Evolutionary conservation across 23 tunicate species (phyloP), one percentile per base, ranked within the genome.

Genomic region (Halocynthia aurantium): DNA sequence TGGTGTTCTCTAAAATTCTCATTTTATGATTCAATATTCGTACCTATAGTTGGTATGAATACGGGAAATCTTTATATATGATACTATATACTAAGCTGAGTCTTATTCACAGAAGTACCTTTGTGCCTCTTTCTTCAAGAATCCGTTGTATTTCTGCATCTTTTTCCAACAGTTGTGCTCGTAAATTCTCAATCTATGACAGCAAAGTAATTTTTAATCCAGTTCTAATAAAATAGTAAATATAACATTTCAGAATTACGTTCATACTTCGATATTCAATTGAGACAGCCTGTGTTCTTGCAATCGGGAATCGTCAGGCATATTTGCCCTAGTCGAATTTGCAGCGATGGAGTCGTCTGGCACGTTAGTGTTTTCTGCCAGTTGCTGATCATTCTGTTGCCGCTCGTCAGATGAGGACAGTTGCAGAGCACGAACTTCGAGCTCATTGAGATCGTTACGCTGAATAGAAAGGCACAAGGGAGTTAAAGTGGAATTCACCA

Each of bases 221-320:
- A 31, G 44, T 31, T 0, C 44, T 31, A 31, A 31, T 31, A 31
- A 31, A 31, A 31, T 1, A 31, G 4, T 31, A 0, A 31, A 31
- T 31, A 31, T 0, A 31, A 31, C 44, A 31, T 31, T 31, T 31
- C 4, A 31, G 44, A 31, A 31, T 31, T 31, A 31, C 44, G 44
- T 31, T 31, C 44, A 31, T 31, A 31, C 64, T 54, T 74, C 78
- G n/a, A 17, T 22, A 12, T 22, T 56, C 13, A 74, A 40, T 54
- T 74, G 78, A 51, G 57, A 62, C 22, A 74, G 13, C 31, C 62
- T 74, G 17, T 22, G 55, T 20, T 74, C 78, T 54, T 74, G 78
- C 19, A 74, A 18, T 6, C 78, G 55, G 9, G 78, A 74, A 74
- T 74, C 78, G 21, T 74, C 78, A 74, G 78, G 78, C 9, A 74